Evolutionary conservation across 1,140 invertebrate genomes (phyloP), one percentile per base, ranked within the genome.

Genomic region (Brachionus plicatilis): DNA sequence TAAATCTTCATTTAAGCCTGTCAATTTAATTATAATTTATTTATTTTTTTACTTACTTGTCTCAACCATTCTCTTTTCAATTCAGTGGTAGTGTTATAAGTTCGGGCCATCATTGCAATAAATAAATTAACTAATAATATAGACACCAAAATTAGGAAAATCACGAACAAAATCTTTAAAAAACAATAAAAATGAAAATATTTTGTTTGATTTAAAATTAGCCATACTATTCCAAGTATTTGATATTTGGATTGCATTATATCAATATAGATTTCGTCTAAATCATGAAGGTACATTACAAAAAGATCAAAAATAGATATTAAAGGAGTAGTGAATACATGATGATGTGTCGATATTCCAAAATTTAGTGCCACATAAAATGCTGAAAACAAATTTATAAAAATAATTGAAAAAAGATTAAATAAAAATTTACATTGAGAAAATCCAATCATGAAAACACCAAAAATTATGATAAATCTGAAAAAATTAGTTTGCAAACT

Each of bases 91-190:
- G 91, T 87, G 89, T 97, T 95, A 89, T 99, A 99, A 17, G 97
- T 99, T 88, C 98, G 97, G 1, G 96, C 97, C 96, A 99, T 98
- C 96, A 99, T 99, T 86, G 97, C 97, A 87, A 99, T 99, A 87
- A 99, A 91, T 95, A 99, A 96, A 92, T 99, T 99, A 12, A 99
- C 94, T 79, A 99, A 90, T 9, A 99, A 90, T 86, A 98, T 94
- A 0, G 95, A 95, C 17, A 98, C 96, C 87, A 98, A 94, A 78
- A 94, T 94, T 95, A 98, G 97, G 90, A 96, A 99, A 2, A 98
- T 90, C 14, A 98, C 93, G 90, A 98, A 98, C n/a, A 97, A 90
- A 33, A 95, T 90, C 95, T 96, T 90, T 85, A 88, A 91, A 24
- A 70, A n/a, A n/a, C n/a, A n/a, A n/a, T n/a, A n/a, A 60, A 65